Percentiles rank a stretch among this genome's conserved stretches.
Conservation (phyloP, 2,797 vertebrate species). For the Tapera naevia region DNA sequence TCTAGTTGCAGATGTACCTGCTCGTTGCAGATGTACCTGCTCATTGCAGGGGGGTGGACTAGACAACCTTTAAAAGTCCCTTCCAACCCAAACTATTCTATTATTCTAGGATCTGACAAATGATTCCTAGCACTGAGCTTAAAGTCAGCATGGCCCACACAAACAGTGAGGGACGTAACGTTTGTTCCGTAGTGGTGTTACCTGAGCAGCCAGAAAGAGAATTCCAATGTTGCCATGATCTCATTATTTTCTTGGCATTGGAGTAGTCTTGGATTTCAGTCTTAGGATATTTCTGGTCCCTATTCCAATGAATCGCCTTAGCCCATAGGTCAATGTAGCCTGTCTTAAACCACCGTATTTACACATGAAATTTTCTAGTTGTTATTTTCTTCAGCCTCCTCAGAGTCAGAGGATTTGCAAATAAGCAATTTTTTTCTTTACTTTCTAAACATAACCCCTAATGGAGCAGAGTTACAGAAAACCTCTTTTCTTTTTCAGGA, state of each 20-base stretch:
- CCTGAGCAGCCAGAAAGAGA: background rate
- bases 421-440: background rate
- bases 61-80: background rate
- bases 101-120: background rate
- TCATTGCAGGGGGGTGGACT: background rate
- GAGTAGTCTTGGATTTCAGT: background rate
- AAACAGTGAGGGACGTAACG: background rate
- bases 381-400: background rate
- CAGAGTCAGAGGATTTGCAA: background rate
- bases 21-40: background rate
- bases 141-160: background rate
- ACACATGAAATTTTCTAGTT: background rate
- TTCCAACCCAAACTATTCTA: background rate
- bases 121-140: background rate
- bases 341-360: background rate
- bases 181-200: background rate
- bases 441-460: background rate
- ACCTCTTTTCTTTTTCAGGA: background rate
- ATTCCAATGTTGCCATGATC: background rate
- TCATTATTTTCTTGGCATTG: background rate
- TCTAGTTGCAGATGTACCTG: background rate
- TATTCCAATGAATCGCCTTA: background rate
- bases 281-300: background rate
- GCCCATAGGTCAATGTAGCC: background rate
- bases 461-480: background rate